Evolutionary conservation across 2,888 invertebrate species (phyloP), one percentile per base, ranked within the genome.

Genomic region (Andrena camellia): DNA sequence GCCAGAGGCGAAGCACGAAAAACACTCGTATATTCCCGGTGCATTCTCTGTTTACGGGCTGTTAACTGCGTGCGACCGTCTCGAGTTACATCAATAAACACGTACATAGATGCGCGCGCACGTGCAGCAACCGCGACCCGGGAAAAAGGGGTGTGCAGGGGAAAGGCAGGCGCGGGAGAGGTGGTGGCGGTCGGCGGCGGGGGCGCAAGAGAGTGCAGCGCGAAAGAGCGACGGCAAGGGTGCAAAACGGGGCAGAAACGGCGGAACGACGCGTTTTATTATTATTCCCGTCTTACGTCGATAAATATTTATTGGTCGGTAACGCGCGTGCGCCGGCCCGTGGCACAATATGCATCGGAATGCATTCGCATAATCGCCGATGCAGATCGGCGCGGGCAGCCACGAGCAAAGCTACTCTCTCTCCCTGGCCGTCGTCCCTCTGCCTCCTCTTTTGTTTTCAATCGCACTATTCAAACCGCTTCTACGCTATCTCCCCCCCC

Each of bases 31-130:
- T 85, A 88, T 89, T 85, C 88, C 81, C 81, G 83, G 86, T 86
- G 88, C 90, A 89, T 89, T 89, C 90, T 88, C 84, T 86, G 88
- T 89, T 89, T 89, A 89, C 89, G 90, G 90, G 85, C 88, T 88
- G 88, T 88, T 88, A 88, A 88, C 88, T 89, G 88, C 90, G 88
- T 89, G 88, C 88, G 90, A 89, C 88, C 88, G 90, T 89, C 88
- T 89, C 88, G 90, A 88, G 90, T 89, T 89, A 89, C 88, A 89
- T 89, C 88, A 89, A 89, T 89, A 89, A 89, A 89, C 88, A 89
- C 86, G 88, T 86, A 89, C 85, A 87, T 85, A 88, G 88, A 86
- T 89, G 88, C 88, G 88, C 88, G 88, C 88, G 88, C 88, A 89
- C 85, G 82, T 82, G 85, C 88, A 83, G 72, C 73, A 48, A 69